Conservation (phyloP, 2,888 invertebrate species). For the Napeogenes sylphis region DNA sequence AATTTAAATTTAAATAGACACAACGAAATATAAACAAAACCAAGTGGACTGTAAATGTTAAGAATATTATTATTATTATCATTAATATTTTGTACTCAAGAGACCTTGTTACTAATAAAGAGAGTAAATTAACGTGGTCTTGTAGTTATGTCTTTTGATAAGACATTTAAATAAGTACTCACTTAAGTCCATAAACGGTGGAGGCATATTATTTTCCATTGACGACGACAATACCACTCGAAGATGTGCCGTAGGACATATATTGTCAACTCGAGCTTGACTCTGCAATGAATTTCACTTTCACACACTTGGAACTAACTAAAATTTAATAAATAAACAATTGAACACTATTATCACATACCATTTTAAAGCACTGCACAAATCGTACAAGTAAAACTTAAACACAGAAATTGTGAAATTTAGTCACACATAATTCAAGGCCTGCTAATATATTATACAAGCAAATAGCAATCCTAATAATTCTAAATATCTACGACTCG, state of each 20-base stretch:
- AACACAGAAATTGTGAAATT: slow-evolving; percentile 26
- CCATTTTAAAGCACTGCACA: slow-evolving; percentile 35
- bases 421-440: slow-evolving; percentile 47
- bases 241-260: slow-evolving; percentile 57
- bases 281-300: slow-evolving; percentile 59
- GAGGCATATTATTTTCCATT: slow-evolving; percentile 54
- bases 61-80: too few relatives aligned
- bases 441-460: slow-evolving; percentile 24
- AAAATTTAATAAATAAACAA: slow-evolving; percentile 67
- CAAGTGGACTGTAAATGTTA: not conserved
- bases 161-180: slow-evolving; percentile 34
- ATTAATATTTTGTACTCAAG: not conserved
- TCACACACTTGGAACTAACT: slow-evolving; percentile 47
- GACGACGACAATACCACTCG: slow-evolving; percentile 62
- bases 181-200: slow-evolving; percentile 64
- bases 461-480: slow-evolving; percentile 18
- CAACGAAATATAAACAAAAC: not conserved
- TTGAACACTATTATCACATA: slow-evolving; percentile 44
- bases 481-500: not conserved
- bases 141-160: not conserved
- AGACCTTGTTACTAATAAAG: slow-evolving; percentile 6
- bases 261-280: slow-evolving; percentile 54
- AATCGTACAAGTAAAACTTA: slow-evolving; percentile 18
- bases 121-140: slow-evolving; percentile 4
- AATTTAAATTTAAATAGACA: not conserved